A percentile compares a stretch with the other conserved stretches of the same genome.
These are phyloP conservation scores for Cryptus viduatorius DNA, from an alignment of 2,888 invertebrate species.

Conservation along the genomic window DNA sequence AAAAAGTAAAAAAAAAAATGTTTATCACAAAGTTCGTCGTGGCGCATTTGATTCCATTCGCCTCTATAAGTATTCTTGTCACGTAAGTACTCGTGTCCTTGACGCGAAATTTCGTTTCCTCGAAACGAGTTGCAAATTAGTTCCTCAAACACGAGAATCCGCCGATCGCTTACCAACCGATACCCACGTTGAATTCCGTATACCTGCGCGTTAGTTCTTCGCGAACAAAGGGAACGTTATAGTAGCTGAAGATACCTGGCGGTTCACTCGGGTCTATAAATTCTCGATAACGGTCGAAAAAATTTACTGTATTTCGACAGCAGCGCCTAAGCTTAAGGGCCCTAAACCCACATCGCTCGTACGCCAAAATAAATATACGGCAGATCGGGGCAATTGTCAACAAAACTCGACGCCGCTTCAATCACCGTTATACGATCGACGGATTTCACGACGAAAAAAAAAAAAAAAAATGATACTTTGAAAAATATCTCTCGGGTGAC, in stretches of 20 bases:
- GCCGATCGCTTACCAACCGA: neutral
- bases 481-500: slow-evolving; percentile 10
- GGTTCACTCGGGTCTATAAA: slow-evolving; percentile 24
- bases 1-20: no score
- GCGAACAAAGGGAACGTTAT: neutral
- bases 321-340: no score
- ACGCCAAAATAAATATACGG: no score
- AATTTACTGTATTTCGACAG: slow-evolving; percentile 2
- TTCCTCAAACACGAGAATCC: slow-evolving; percentile 7
- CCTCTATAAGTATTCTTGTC: neutral
- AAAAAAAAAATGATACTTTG: slow-evolving; percentile 16
- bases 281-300: slow-evolving; percentile 32
- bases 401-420: slow-evolving; percentile 7
- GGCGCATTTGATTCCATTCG: neutral
- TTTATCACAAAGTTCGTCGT: neutral
- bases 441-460: neutral
- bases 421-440: slow-evolving; percentile 17
- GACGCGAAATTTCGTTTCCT: slow-evolving; percentile 16
- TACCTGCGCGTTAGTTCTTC: slow-evolving; percentile 9
- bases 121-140: slow-evolving; percentile 13
- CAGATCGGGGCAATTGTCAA: neutral
- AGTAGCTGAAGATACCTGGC: slow-evolving; percentile 4
- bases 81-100: slow-evolving; percentile 8
- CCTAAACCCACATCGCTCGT: neutral
- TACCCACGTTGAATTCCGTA: slow-evolving; percentile 7